Evolutionary conservation across 2,888 invertebrate genomes (phyloP).

Genomic region (Trachelus iudaicus): DNA sequence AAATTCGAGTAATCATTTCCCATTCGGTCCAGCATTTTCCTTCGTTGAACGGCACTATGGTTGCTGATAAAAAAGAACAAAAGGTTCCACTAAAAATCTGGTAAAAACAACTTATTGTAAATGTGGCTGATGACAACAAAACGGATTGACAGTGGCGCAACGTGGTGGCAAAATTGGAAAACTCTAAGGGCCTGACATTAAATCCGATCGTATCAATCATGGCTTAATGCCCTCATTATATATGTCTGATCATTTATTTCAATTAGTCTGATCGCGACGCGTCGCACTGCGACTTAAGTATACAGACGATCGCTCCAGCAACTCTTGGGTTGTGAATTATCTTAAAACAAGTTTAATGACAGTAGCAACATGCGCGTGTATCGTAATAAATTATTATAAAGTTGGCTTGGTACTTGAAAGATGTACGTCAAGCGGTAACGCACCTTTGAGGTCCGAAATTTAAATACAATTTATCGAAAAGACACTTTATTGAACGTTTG

Average conservation of each 20-base stretch:
- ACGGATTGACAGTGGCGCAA: slow-evolving; percentile 43
- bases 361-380: background rate
- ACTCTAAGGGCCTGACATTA: background rate
- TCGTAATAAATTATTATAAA: background rate
- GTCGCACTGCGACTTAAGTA: background rate
- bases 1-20: slow-evolving; percentile 6
- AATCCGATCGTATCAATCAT: background rate
- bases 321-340: background rate
- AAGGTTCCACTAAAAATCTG: slow-evolving; percentile 36
- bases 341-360: background rate
- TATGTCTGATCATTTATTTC: background rate
- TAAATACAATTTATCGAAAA: too few relatives aligned
- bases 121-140: slow-evolving; percentile 62
- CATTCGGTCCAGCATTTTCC: slow-evolving; percentile 6
- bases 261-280: background rate
- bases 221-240: background rate
- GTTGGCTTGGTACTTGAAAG: background rate
- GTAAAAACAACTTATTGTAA: slow-evolving; percentile 52
- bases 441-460: background rate
- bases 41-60: slow-evolving; percentile 7
- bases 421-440: background rate
- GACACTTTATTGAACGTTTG: too few relatives aligned
- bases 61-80: slow-evolving; percentile 29
- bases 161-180: background rate
- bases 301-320: background rate